A percentile compares a stretch with the other conserved stretches of the same genome.
Evolutionary conservation across 2,113 vertebrate species (phyloP).

Genomic region (Brachyistius frenatus): DNA sequence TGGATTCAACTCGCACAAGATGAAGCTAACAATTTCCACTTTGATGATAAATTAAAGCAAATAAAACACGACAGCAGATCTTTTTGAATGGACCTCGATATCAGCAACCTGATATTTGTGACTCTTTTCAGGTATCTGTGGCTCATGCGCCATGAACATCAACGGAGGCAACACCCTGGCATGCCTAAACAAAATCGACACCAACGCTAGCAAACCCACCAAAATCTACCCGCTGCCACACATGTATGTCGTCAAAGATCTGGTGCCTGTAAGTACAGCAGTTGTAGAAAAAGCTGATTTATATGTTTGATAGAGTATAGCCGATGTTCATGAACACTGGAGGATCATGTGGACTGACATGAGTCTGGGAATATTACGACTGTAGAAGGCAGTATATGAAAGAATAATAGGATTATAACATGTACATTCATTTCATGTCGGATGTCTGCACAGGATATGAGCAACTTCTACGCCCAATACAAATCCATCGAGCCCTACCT

Average conservation of each 20-base stretch:
- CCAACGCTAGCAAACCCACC: slow-evolving; percentile 85
- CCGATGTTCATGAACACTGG: neutral
- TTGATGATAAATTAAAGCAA: neutral
- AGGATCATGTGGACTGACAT: neutral
- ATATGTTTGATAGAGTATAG: neutral
- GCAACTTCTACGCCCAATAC: slow-evolving; percentile 97
- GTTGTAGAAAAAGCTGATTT: neutral
- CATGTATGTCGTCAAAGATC: slow-evolving; percentile 92
- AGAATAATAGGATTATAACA: neutral
- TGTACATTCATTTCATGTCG: neutral
- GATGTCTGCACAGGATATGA: slow-evolving; percentile 88
- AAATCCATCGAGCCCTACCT: slow-evolving; percentile 95
- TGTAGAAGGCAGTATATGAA: neutral
- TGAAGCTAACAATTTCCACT: neutral
- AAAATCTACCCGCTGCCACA: slow-evolving; percentile 98
- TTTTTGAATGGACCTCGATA: neutral
- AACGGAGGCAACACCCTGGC: slow-evolving; percentile 94
- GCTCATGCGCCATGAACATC: slow-evolving; percentile 98
- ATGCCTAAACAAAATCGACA: slow-evolving; percentile 91
- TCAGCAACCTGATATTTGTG: neutral
- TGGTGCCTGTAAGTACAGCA: slow-evolving; percentile 91
- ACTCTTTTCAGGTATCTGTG: slow-evolving; percentile 90
- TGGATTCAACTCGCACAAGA: neutral
- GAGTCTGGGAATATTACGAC: too few relatives aligned
- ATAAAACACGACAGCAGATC: neutral